phyloP scores from a whole-genome alignment of 2,113 vertebrate genomes.

The Nesogale talazaci region DNA sequence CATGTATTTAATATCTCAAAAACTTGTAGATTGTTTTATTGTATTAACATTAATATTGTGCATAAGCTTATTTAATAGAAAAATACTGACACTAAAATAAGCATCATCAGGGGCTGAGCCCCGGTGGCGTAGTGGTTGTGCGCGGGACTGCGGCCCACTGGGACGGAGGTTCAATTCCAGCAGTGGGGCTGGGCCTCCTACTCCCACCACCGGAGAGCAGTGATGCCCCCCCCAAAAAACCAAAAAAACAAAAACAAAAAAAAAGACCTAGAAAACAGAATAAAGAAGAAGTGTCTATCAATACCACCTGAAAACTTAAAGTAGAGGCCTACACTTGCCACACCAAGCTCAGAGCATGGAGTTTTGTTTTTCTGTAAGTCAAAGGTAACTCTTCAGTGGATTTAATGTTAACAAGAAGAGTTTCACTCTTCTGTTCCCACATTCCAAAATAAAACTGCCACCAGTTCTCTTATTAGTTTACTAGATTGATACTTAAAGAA shows the following conservation, averaged over 20 bases:
- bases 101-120: too few species aligned
- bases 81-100: background rate
- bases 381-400: background rate
- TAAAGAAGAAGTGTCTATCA: background rate
- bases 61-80: background rate
- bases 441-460: accelerated
- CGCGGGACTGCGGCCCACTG: too few species aligned
- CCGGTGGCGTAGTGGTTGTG: too few species aligned
- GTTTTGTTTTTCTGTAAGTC: background rate
- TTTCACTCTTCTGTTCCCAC: accelerated
- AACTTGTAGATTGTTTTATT: too few species aligned
- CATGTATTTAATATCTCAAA: background rate
- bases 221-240: too few species aligned
- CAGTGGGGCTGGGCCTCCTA: too few species aligned
- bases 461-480: background rate
- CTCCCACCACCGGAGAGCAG: too few species aligned
- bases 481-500: background rate
- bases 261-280: background rate
- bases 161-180: too few species aligned
- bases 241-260: too few species aligned
- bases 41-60: background rate
- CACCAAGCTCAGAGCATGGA: background rate
- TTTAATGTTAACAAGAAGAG: background rate
- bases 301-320: background rate
- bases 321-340: background rate